A percentile compares a stretch with the other conserved stretches of the same genome.
phyloP scores from a whole-genome alignment of 2,797 vertebrate species.

The Spondyliosoma cantharus region DNA sequence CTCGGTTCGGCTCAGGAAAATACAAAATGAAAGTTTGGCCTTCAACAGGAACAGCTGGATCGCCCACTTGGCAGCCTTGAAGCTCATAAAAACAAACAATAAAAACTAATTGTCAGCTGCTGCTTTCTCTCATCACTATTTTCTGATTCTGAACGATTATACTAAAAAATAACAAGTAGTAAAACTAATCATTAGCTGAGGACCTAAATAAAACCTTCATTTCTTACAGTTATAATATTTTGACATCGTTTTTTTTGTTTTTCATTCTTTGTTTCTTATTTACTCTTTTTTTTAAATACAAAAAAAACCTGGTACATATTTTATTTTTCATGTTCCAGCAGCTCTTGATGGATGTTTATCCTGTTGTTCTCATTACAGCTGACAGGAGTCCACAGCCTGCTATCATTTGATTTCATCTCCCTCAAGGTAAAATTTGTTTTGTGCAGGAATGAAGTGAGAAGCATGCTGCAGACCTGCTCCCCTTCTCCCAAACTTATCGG shows the following conservation, averaged over 20 bases:
- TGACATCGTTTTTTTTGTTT: not conserved
- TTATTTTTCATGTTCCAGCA: not conserved
- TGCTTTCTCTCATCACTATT: not conserved
- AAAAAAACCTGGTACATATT: not conserved
- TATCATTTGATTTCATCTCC: constrained; percentile 47
- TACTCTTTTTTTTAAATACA: not conserved
- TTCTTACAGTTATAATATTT: too few relatives aligned
- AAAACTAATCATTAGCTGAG: not conserved
- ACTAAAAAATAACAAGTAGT: not conserved
- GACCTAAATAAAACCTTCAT: too few relatives aligned
- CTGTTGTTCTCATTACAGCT: constrained; percentile 37
- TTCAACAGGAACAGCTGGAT: too few relatives aligned
- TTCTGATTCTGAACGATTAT: not conserved
- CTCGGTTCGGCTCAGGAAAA: too few relatives aligned
- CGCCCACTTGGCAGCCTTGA: too few relatives aligned
- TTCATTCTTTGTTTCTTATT: not conserved
- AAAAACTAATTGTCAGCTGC: too few relatives aligned
- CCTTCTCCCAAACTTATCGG: constrained; percentile 65
- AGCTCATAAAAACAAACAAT: too few relatives aligned
- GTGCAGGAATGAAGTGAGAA: constrained; percentile 61
- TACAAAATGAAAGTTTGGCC: too few relatives aligned
- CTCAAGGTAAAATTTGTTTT: constrained; percentile 64
- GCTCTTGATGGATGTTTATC: constrained; percentile 50
- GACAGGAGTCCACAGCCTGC: constrained; percentile 40
- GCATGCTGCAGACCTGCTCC: constrained; percentile 37